These are phyloP conservation scores for Grantiella picta DNA, from an alignment of 2,113 vertebrate genomes.

Conservation along the genomic window DNA sequence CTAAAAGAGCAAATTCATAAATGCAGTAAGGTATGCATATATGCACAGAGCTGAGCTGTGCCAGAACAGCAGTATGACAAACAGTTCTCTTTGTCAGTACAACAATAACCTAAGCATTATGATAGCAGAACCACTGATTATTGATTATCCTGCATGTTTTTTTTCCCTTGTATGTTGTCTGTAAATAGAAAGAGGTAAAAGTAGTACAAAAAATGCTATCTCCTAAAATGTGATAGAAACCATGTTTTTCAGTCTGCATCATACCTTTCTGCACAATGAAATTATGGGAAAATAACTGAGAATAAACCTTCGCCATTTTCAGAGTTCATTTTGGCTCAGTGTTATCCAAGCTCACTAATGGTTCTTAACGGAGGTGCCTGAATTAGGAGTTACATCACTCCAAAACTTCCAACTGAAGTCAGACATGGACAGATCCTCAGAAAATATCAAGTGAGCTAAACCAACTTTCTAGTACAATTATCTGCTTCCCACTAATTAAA, in stretches of 20 bases:
- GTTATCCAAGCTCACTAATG: neutral
- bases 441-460: neutral
- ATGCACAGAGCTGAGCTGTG: neutral
- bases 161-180: neutral
- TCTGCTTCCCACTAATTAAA: neutral
- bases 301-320: neutral
- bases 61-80: neutral
- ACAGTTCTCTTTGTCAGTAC: neutral
- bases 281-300: neutral
- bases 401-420: neutral
- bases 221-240: neutral
- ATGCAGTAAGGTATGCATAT: neutral
- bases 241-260: neutral
- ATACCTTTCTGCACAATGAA: neutral
- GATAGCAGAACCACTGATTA: neutral
- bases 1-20: neutral
- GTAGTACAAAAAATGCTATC: neutral
- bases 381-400: neutral
- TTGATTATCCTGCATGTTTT: neutral
- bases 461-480: neutral
- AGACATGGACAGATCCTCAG: neutral
- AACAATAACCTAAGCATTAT: neutral
- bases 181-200: neutral
- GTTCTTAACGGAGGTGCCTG: neutral
- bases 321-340: neutral